These are phyloP conservation scores for Cynopterus sphinx DNA, from an alignment of 2,797 vertebrate genomes.

Conservation along the genomic window DNA sequence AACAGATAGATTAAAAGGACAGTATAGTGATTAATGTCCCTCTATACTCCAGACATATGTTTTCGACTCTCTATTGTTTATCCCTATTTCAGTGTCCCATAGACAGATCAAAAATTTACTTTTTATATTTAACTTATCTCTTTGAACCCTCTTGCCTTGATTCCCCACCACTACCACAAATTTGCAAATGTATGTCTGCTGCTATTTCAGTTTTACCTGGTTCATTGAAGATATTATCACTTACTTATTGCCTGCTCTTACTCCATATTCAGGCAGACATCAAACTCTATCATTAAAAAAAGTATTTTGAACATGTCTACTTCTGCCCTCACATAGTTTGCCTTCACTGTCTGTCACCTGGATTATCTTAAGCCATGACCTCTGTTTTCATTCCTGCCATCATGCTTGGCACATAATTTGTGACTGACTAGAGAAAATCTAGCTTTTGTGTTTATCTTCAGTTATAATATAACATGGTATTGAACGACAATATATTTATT, in stretches of 20 bases:
- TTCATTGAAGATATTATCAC: neutral
- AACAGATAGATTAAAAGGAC: neutral
- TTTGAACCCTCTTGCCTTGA: neutral
- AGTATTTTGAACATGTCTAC: slow-evolving; percentile 10
- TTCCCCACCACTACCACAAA: neutral
- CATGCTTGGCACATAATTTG: neutral
- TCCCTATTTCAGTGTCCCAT: neutral
- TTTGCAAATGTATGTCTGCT: neutral
- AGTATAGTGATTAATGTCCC: neutral
- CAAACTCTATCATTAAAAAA: neutral
- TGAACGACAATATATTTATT: neutral
- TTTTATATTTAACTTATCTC: neutral
- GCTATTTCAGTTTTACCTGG: neutral
- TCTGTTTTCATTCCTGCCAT: slow-evolving; percentile 19
- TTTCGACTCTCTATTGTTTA: neutral
- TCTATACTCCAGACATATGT: neutral
- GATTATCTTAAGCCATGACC: neutral
- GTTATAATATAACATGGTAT: slow-evolving; percentile 16
- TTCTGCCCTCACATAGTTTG: neutral
- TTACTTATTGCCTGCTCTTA: neutral
- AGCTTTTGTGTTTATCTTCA: slow-evolving; percentile 18
- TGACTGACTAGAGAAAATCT: neutral
- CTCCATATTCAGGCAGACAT: neutral
- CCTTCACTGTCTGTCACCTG: neutral
- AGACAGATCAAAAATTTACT: neutral